Evolutionary conservation across 2,113 vertebrate species (phyloP).

Genomic region (Hystrix cristata): DNA sequence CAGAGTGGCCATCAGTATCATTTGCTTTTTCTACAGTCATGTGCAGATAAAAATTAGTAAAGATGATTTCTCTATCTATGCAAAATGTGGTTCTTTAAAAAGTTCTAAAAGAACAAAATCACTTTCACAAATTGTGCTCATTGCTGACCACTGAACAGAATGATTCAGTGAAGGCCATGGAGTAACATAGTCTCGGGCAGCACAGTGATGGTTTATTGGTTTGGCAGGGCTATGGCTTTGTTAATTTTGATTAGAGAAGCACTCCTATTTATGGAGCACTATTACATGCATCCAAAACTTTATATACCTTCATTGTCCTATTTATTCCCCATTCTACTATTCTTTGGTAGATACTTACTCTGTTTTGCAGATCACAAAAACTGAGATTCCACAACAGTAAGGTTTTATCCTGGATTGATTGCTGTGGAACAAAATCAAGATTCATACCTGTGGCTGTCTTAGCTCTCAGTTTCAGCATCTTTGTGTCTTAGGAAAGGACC

Average conservation of each 20-base stretch:
- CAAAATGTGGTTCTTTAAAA: slow-evolving; percentile 55
- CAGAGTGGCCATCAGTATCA: slow-evolving; percentile 67
- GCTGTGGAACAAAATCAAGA: not conserved
- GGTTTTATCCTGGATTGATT: not conserved
- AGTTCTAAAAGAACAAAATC: slow-evolving; percentile 3
- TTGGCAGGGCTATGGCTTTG: not conserved
- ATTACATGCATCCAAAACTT: not conserved
- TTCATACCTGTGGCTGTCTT: not conserved
- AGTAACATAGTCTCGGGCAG: not conserved
- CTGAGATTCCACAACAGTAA: not conserved
- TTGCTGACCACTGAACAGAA: not conserved
- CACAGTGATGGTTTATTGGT: not conserved
- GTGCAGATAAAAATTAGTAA: slow-evolving; percentile 71
- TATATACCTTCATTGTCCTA: not conserved
- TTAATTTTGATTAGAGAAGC: not conserved
- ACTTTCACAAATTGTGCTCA: not conserved
- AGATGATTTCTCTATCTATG: slow-evolving; percentile 64
- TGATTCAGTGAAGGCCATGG: not conserved
- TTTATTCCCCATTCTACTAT: not conserved
- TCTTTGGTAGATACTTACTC: not conserved
- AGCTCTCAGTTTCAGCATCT: not conserved
- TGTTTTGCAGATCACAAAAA: not conserved
- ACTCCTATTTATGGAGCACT: not conserved
- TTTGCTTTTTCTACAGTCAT: slow-evolving; percentile 71
- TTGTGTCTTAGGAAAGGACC: not conserved